Evolutionary conservation across 2,888 invertebrate genomes (phyloP).

Genomic region (Aphidius colemani): DNA sequence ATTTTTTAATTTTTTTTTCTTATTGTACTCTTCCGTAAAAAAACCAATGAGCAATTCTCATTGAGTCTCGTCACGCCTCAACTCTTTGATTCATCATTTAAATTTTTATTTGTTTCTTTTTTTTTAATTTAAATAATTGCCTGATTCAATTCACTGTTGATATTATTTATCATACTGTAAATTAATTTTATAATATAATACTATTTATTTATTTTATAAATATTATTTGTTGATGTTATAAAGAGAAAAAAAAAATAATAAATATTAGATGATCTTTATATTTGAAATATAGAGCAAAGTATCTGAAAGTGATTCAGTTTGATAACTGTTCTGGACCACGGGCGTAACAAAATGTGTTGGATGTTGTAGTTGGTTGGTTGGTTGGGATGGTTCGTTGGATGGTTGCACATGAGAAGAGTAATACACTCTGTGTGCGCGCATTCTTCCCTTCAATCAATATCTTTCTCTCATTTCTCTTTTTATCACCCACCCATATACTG

Average conservation of each 20-base stretch:
- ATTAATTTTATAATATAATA: too few species aligned
- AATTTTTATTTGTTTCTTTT: neutral
- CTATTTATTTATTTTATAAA: too few species aligned
- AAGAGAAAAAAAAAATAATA: too few species aligned
- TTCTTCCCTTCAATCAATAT: constrained; percentile 48
- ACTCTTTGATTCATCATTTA: constrained; percentile 18
- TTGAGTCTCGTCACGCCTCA: constrained; percentile 34
- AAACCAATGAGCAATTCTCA: constrained; percentile 35
- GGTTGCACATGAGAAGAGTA: neutral
- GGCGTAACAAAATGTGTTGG: constrained; percentile 23
- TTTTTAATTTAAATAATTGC: too few species aligned
- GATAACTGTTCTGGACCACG: constrained; percentile 19
- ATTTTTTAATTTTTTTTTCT: constrained; percentile 13
- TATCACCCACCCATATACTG: constrained; percentile 10
- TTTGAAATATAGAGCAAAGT: neutral
- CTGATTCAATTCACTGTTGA: too few species aligned
- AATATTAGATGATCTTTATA: neutral
- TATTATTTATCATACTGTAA: too few species aligned
- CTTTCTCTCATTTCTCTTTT: constrained; percentile 33
- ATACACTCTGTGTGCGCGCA: constrained; percentile 35
- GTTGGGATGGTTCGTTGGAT: constrained; percentile 23
- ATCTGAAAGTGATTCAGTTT: constrained; percentile 1
- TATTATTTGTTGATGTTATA: too few species aligned
- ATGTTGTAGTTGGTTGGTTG: constrained; percentile 20
- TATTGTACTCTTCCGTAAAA: constrained; percentile 38